phyloP scores from a whole-genome alignment of 2,797 vertebrate genomes.

The Schizopygopsis malacanthus region DNA sequence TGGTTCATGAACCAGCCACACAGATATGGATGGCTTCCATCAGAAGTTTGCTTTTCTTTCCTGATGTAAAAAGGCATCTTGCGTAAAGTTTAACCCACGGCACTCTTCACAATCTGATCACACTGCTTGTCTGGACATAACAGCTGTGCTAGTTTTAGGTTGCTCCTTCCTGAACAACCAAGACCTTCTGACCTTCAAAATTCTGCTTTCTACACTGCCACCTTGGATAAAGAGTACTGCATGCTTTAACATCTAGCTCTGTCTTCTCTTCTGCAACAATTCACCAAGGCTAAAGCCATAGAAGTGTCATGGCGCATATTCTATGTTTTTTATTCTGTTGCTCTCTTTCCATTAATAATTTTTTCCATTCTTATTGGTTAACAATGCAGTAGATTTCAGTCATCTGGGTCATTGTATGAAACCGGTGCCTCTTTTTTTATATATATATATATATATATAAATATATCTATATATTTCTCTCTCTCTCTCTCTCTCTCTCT shows the following conservation, averaged over 20 bases:
- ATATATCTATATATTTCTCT: too few relatives aligned
- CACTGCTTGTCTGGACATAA: conserved; percentile 34
- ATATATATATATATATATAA: too few relatives aligned
- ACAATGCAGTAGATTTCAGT: background rate
- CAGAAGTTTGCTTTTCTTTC: conserved; percentile 49
- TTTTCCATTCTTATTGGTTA: background rate
- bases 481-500: too few relatives aligned
- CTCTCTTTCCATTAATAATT: conserved; percentile 1
- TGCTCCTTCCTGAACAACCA: conserved; percentile 2
- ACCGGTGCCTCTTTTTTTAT: background rate
- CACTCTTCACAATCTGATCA: conserved; percentile 46
- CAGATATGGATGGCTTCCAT: conserved; percentile 51
- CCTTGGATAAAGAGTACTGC: conserved; percentile 37
- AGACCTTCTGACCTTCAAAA: background rate
- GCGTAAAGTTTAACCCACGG: conserved; percentile 47
- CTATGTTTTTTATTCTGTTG: conserved; percentile 13
- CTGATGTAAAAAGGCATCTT: conserved; percentile 15
- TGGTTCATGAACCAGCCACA: conserved; percentile 22
- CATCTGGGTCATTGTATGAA: conserved; percentile 10
- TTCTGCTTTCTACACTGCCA: conserved; percentile 5
- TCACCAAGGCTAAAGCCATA: conserved; percentile 8
- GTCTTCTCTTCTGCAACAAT: conserved; percentile 28
- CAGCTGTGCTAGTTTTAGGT: conserved; percentile 23
- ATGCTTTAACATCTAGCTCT: conserved; percentile 44
- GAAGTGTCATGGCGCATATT: conserved; percentile 22